phyloP scores from a whole-genome alignment of 1,140 invertebrate genomes.

The Antheraea mylitta region DNA sequence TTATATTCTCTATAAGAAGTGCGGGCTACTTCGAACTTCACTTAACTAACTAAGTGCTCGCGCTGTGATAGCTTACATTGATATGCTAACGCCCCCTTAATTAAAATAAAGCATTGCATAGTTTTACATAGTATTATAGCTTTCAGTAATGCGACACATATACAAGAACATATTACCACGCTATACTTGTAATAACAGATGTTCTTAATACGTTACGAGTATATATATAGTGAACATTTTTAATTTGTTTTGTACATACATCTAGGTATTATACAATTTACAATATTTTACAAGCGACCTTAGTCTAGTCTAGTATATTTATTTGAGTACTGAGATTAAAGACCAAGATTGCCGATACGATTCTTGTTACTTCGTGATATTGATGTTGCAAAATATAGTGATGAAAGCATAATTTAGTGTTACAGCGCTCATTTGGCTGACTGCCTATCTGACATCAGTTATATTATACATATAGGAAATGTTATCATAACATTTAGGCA shows the following conservation, averaged over 20 bases:
- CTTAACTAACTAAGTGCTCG: no score
- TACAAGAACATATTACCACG: constrained; percentile 31
- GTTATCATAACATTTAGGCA: no score
- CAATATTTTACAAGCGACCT: background rate
- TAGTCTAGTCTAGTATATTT: background rate
- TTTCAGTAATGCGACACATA: constrained; percentile 7
- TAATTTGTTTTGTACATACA: constrained; percentile 1
- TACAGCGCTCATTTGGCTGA: no score
- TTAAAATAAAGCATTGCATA: background rate
- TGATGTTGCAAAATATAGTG: no score
- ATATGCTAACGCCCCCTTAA: no score
- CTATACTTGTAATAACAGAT: constrained; percentile 41
- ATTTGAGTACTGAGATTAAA: background rate
- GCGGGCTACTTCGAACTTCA: no score
- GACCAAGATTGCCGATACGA: background rate
- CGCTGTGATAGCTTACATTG: no score
- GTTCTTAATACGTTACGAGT: constrained; percentile 40
- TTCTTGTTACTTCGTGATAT: no score
- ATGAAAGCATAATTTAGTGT: no score
- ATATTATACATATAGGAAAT: no score
- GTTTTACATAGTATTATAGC: constrained; percentile 13
- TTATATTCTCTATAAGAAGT: no score
- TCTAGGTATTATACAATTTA: background rate
- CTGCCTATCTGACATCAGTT: no score
- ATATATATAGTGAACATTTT: constrained; percentile 22